These are phyloP conservation scores for Caenorhabditis elegans DNA, from an alignment of 1,140 invertebrate species.

Conservation along the genomic window DNA sequence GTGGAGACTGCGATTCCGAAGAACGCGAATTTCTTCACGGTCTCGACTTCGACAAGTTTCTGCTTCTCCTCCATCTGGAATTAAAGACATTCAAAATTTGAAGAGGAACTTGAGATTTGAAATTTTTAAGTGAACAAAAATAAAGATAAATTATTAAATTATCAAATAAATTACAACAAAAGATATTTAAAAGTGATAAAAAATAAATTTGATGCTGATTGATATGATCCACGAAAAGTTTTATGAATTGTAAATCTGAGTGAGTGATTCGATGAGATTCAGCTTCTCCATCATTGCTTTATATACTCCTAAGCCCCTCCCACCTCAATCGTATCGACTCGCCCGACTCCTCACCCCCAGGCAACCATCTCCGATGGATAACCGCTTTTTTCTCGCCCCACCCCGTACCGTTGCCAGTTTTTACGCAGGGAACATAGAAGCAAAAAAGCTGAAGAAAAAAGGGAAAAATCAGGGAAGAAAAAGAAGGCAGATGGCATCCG, in stretches of 20 bases:
- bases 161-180: too few relatives aligned
- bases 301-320: conserved; percentile 24
- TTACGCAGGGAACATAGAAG: not conserved
- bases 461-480: not conserved
- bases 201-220: not conserved
- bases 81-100: not conserved
- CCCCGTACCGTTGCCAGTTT: conserved; percentile 27
- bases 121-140: not conserved
- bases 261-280: conserved; percentile 9
- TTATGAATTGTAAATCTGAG: not conserved
- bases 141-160: not conserved
- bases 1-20: conserved; percentile 56
- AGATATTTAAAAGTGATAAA: not conserved
- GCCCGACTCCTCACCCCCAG: conserved; percentile 24
- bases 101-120: not conserved
- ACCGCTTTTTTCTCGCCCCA: conserved; percentile 28
- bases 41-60: conserved; percentile 41
- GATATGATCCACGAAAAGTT: not conserved
- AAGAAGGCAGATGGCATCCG: conserved; percentile 13
- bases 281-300: not conserved
- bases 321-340: not conserved
- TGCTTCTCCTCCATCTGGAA: conserved; percentile 34
- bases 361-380: conserved; percentile 8
- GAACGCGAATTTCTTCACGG: conserved; percentile 47
- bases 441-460: conserved; percentile 1